Base-by-base conservation (phyloP, 2,888 invertebrate species). In the Eudemis profundana region DNA sequence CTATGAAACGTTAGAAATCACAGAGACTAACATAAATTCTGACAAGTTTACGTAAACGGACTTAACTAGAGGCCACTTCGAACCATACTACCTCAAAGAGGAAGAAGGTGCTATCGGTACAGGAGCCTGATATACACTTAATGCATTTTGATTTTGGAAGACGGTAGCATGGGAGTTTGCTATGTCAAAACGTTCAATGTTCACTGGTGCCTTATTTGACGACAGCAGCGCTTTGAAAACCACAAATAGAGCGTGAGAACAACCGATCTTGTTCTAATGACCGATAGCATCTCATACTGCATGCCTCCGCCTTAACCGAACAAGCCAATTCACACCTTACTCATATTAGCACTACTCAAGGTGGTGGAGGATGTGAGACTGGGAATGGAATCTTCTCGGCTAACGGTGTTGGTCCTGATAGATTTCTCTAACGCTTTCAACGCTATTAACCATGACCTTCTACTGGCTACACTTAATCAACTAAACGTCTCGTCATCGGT, bases 161-260 rank as follows among this genome's bases (percentile, higher is more conserved):
- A 10, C 38, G 21, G 23, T 23, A 15, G 14, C 27, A 15, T 47
- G 29, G 42, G 21, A 56, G 49, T 42, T 44, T 19, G 38, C 50
- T 42, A 40, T 42, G 49, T 56, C 56, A 63, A 63, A 56, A 63
- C 47, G 33, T 56, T 49, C 29, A 64, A 51, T 64, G 51, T 38
- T 51, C 49, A 53, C 19, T 64, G 42, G 23, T 4, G 46, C 65
- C 60, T 29, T 65, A 53, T 60, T 60, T 60, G 53, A 65, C 74
- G 73, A 78, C 75, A 75, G 69, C 76, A 76, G 71, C 71, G 76
- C 78, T 78, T 79, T 78, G 74, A 78, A 78, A 80, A 68, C 72
- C 75, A 79, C 83, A 85, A 86, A 85, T 80, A 82, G 84, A 83
- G 78, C 83, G 83, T 83, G 85, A 81, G 86, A 84, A 83, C 81